Evolutionary conservation across 2,888 invertebrate genomes (phyloP).

Genomic region (Orgyia antiqua): DNA sequence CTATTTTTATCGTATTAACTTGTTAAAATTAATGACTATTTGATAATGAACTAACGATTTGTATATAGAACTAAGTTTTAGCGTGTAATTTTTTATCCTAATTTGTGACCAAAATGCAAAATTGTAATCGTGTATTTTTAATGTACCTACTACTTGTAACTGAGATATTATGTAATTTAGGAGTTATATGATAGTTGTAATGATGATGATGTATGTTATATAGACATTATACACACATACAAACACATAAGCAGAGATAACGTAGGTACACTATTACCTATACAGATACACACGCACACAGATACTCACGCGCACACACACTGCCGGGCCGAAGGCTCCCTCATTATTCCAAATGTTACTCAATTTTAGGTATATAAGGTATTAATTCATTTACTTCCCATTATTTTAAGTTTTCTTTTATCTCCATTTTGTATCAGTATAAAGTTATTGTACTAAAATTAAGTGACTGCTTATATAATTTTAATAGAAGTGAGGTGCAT

Average conservation of each 20-base stretch:
- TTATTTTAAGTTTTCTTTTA: constrained; percentile 18
- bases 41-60: constrained; percentile 40
- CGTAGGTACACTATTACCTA: no score
- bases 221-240: no score
- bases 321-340: constrained; percentile 9
- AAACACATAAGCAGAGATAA: no score
- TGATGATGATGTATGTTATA: constrained; percentile 17
- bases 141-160: constrained; percentile 31
- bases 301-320: constrained; percentile 9
- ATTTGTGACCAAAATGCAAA: constrained; percentile 63
- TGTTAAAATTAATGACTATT: constrained; percentile 33
- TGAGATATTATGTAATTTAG: constrained; percentile 24
- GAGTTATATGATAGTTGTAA: constrained; percentile 22
- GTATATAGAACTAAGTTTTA: constrained; percentile 64
- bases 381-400: no score
- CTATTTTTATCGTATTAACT: constrained; percentile 56
- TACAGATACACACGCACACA: no score
- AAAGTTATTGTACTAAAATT: constrained; percentile 10
- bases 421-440: constrained; percentile 8
- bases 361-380: constrained; percentile 2
- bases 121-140: constrained; percentile 31
- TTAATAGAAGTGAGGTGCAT: constrained; percentile 12
- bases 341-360: constrained; percentile 17
- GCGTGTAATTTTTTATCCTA: constrained; percentile 45
- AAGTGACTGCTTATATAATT: constrained; percentile 13